Conservation (phyloP, 1,140 invertebrate genomes). For the Drosophila bipectinata region DNA sequence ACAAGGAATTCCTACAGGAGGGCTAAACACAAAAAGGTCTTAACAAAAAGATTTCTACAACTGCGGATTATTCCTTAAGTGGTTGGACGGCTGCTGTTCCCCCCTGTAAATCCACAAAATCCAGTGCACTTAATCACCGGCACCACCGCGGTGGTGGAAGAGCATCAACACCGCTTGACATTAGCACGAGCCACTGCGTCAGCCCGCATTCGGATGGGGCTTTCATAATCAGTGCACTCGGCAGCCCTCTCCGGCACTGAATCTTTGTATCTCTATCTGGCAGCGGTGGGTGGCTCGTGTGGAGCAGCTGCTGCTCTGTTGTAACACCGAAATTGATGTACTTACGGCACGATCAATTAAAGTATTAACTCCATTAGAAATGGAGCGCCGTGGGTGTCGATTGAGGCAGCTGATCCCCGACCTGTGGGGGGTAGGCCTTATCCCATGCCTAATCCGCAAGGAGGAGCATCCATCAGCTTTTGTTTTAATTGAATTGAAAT, state of each 20-base stretch:
- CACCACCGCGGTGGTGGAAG: conserved; percentile 6
- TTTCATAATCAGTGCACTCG: conserved; percentile 37
- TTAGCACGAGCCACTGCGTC: conserved; percentile 49
- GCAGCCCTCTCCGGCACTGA: not conserved
- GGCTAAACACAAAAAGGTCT: not conserved
- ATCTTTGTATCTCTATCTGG: conserved; percentile 4
- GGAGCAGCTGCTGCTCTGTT: conserved; percentile 53
- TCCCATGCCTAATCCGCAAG: conserved; percentile 42
- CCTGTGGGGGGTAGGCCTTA: conserved; percentile 28
- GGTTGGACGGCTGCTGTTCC: conserved; percentile 15
- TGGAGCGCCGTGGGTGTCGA: conserved; percentile 47
- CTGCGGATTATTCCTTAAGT: conserved; percentile 32
- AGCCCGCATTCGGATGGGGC: conserved; percentile 36
- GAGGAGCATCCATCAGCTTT: conserved; percentile 52
- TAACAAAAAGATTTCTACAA: conserved; percentile 2
- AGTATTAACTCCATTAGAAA: conserved; percentile 60
- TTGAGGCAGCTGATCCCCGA: conserved; percentile 25
- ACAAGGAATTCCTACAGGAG: not conserved
- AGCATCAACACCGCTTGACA: conserved; percentile 52
- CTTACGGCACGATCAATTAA: conserved; percentile 61
- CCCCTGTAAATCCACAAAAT: conserved; percentile 20
- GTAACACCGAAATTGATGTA: conserved; percentile 55
- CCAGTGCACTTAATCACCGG: conserved; percentile 47
- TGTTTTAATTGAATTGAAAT: conserved; percentile 75
- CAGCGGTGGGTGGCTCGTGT: conserved; percentile 56